phyloP scores from a whole-genome alignment of 2,797 vertebrate species.

The Characodon lateralis region DNA sequence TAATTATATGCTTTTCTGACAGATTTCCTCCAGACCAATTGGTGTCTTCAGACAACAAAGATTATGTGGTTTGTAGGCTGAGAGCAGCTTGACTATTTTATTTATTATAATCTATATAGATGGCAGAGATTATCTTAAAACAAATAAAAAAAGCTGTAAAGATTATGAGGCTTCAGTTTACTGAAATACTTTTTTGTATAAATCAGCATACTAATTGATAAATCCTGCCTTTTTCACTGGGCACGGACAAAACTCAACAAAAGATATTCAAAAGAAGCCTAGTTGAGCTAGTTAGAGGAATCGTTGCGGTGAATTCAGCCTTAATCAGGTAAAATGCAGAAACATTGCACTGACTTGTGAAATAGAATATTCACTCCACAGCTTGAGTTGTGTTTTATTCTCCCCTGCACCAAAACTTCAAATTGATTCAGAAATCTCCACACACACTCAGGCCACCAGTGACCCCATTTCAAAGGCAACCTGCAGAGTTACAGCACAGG shows the following conservation, averaged over 20 bases:
- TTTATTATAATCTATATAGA: background rate
- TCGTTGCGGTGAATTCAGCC: slow-evolving; percentile 7
- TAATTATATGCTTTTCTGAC: background rate
- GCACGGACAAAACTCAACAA: background rate
- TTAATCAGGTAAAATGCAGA: slow-evolving; percentile 19
- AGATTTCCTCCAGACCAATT: background rate
- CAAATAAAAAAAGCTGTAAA: background rate
- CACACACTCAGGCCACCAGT: slow-evolving; percentile 34
- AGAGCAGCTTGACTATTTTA: background rate
- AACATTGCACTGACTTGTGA: slow-evolving; percentile 17
- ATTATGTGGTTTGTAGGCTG: background rate
- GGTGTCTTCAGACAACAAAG: background rate
- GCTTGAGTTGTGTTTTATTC: slow-evolving; percentile 12
- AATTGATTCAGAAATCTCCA: slow-evolving; percentile 41
- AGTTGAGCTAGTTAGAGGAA: background rate
- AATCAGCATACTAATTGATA: background rate
- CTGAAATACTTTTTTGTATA: background rate
- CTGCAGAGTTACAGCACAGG: slow-evolving; percentile 34
- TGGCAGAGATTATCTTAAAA: background rate
- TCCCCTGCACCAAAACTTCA: slow-evolving; percentile 45
- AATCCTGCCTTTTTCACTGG: background rate
- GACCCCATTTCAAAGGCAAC: slow-evolving; percentile 48
- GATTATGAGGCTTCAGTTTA: background rate
- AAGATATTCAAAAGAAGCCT: background rate
- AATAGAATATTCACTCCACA: slow-evolving; percentile 7